Percentiles rank a stretch among this genome's conserved stretches.
Conservation (phyloP, 2,888 invertebrate genomes). For the Drosophila glabriapex region DNA sequence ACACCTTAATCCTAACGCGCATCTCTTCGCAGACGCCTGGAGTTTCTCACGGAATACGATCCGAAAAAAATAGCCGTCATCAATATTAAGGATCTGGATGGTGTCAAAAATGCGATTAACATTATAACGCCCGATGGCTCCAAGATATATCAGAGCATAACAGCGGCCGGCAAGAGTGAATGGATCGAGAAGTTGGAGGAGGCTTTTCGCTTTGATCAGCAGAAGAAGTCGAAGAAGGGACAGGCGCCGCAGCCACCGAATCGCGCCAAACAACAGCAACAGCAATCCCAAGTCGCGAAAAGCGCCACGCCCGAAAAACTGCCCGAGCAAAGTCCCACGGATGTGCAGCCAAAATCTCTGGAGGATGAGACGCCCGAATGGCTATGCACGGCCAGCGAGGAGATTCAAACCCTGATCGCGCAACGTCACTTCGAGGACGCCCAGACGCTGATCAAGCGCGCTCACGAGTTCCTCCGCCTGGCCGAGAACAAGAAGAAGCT, state of each 20-base stretch:
- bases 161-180: slow-evolving; percentile 91
- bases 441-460: slow-evolving; percentile 91
- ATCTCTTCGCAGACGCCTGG: slow-evolving; percentile 79
- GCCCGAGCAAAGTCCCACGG: slow-evolving; percentile 61
- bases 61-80: slow-evolving; percentile 95
- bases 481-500: slow-evolving; percentile 78
- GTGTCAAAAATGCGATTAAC: slow-evolving; percentile 96
- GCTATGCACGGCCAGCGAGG: slow-evolving; percentile 96
- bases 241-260: slow-evolving; percentile 86
- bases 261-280: slow-evolving; percentile 61
- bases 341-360: slow-evolving; percentile 67
- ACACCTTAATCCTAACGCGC: background rate
- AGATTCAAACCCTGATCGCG: slow-evolving; percentile 97
- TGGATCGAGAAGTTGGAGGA: slow-evolving; percentile 97
- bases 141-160: slow-evolving; percentile 95
- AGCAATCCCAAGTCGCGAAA: slow-evolving; percentile 35
- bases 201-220: slow-evolving; percentile 92
- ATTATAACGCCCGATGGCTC: slow-evolving; percentile 97
- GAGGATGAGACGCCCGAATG: slow-evolving; percentile 90
- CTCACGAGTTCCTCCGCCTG: slow-evolving; percentile 86
- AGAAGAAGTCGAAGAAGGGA: slow-evolving; percentile 86
- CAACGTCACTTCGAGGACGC: slow-evolving; percentile 98
- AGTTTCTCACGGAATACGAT: slow-evolving; percentile 84
- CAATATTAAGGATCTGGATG: slow-evolving; percentile 95
- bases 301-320: slow-evolving; percentile 57